Evolutionary conservation across 2,113 vertebrate species (phyloP).

Genomic region (Regulus satrapa): DNA sequence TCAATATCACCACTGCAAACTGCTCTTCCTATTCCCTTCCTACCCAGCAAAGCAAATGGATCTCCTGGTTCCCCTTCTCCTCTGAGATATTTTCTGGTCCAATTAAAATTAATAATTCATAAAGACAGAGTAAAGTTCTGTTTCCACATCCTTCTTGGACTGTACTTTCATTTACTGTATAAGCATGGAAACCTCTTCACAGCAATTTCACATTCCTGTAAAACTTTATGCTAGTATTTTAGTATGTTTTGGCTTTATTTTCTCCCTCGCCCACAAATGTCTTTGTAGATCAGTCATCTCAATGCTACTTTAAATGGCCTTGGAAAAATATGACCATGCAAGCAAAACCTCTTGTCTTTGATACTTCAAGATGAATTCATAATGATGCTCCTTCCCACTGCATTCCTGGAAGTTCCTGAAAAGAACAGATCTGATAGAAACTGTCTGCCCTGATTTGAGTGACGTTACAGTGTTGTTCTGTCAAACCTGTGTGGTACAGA

Average conservation of each 20-base stretch:
- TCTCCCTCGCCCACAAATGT: not conserved
- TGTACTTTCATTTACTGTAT: not conserved
- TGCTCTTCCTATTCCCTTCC: not conserved
- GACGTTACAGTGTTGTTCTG: not conserved
- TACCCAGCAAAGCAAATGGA: not conserved
- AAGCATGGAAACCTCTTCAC: not conserved
- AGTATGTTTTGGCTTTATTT: not conserved
- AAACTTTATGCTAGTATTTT: not conserved
- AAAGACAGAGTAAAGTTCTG: not conserved
- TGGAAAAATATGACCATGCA: not conserved
- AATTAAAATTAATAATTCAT: not conserved
- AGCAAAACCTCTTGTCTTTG: not conserved
- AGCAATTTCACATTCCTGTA: not conserved
- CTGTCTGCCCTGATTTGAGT: not conserved
- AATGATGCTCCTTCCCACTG: not conserved
- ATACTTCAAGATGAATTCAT: not conserved
- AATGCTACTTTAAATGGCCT: not conserved
- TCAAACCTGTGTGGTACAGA: not conserved
- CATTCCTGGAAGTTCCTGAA: not conserved
- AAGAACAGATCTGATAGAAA: not conserved
- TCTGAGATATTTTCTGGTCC: not conserved
- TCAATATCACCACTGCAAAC: not conserved
- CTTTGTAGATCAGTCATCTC: not conserved
- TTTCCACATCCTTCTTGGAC: not conserved
- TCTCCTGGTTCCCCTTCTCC: not conserved